Evolutionary conservation across 92 coral and sea anemone species (phyloP).

Genomic region (Desmophyllum pertusum): DNA sequence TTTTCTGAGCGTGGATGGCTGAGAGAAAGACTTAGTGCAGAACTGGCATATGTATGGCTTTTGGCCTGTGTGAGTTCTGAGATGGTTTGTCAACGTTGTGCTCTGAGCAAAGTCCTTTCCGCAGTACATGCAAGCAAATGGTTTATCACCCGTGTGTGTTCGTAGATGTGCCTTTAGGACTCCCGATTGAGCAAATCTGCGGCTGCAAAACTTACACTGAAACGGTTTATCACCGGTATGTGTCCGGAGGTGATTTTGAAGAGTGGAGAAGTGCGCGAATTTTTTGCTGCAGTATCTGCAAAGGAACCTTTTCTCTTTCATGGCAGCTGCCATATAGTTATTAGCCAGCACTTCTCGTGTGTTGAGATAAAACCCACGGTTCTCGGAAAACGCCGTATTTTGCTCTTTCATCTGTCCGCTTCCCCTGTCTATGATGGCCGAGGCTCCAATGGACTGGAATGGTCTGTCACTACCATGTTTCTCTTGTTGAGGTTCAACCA

Average conservation of each 20-base stretch:
- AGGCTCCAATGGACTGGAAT: background rate
- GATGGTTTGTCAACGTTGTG: constrained; percentile 72
- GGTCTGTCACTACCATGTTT: background rate
- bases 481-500: background rate
- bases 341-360: background rate
- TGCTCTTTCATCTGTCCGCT: background rate
- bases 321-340: background rate
- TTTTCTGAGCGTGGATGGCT: constrained; percentile 75
- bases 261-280: constrained; percentile 70
- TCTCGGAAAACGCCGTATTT: background rate
- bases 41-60: constrained; percentile 64
- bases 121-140: constrained; percentile 63
- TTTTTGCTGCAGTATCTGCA: constrained; percentile 62
- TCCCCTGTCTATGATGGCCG: background rate
- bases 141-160: constrained; percentile 76
- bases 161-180: constrained; percentile 72
- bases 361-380: background rate
- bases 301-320: constrained; percentile 31
- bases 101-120: constrained; percentile 72
- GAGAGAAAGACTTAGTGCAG: constrained; percentile 67
- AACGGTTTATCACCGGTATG: constrained; percentile 77
- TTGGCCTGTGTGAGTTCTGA: constrained; percentile 78
- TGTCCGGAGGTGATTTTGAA: constrained; percentile 68
- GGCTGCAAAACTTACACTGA: constrained; percentile 64
- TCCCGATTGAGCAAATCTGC: constrained; percentile 72